Evolutionary conservation across 2,888 invertebrate species (phyloP), one percentile per base, ranked within the genome.

Genomic region (Lottia gigantea): DNA sequence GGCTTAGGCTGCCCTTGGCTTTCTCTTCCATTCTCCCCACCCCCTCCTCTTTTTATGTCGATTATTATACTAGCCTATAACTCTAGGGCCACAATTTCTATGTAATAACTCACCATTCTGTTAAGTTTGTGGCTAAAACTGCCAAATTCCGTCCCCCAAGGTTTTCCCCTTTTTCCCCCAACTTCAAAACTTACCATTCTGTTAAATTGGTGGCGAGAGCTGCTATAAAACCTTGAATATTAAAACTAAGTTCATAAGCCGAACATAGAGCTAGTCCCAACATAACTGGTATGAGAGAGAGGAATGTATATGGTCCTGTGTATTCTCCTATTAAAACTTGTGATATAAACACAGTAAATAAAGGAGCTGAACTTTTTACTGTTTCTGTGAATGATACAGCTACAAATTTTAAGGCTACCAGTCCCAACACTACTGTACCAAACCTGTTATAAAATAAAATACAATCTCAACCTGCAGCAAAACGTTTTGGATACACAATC

Each of bases 371-470:
- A 88, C 93, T 93, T 87, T 94, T 94, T 64, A 94, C 93, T 16
- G 94, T 94, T 88, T 94, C 94, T 64, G 94, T 94, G 87, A 94
- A 94, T 87, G 93, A 94, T 70, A 94, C 93, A 73, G 94, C 93
- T 71, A 94, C 93, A 88, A 92, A 94, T 90, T 93, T 93, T 70
- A 94, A 89, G 12, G 94, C 93, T 68, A 94, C 91, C 80, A 94
- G 88, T 70, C 94, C 94, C 82, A 94, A 88, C 71, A 94, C 91
- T 67, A 94, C 93, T 8, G 94, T 94, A 65, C 92, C 90, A 88
- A 94, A 93, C 85, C 93, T 92, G 85, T 72, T 90, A 89, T 67
- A 74, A 74, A 76, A 71, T 67, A 76, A 73, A 74, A 26, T 66
- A 61, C 45, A 68, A 69, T 64, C 25, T 23, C 15, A 61, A 49